Base-by-base conservation (phyloP, 2,888 invertebrate species). In the Andricus quercusramuli region DNA sequence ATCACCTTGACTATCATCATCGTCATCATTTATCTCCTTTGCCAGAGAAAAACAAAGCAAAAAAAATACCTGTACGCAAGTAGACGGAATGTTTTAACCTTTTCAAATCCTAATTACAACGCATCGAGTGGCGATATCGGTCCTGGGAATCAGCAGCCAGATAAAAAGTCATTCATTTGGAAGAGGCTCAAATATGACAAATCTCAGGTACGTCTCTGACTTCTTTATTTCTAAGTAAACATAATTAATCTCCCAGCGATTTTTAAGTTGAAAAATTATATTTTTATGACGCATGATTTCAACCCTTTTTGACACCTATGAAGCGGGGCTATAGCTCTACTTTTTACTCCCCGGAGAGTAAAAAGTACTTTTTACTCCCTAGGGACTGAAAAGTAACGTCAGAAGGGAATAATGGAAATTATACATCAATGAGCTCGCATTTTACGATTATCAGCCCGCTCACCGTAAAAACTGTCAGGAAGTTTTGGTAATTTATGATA, bases 71-170 rank as follows among this genome's bases (percentile, higher is more conserved):
- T 94, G 91, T 92, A 94, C 83, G 94, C 94, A 9, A 94, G 94
- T 44, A 94, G 96, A 29, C 94, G 95, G 85, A 96, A 96, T 66
- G 96, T 97, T 32, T 94, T 97, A 87, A 97, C 97, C 0, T 98
- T 97, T 93, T 96, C 97, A 68, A 98, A 98, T 93, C 98, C 98
- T 5, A 98, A 97, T 91, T 98, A 98, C 91, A 95, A 95, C 86
- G 94, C 93, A 70, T 94, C 94, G 4, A 93, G 95, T 65, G 94
- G 93, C 47, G 94, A 94, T 25, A 93, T 94, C 65, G 90, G 90
- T 17, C 93, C 93, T 5, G 85, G 88, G 47, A 90, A 89, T 84
- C 87, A 84, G 15, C 78, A 83, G 5, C 89, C 90, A 22, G 94
- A 94, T 85, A 94, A 94, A 82, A 95, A 94, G 87, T 94, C 94